Base-by-base conservation (phyloP, 2,113 vertebrate genomes). In the Triplophysa siluroides region DNA sequence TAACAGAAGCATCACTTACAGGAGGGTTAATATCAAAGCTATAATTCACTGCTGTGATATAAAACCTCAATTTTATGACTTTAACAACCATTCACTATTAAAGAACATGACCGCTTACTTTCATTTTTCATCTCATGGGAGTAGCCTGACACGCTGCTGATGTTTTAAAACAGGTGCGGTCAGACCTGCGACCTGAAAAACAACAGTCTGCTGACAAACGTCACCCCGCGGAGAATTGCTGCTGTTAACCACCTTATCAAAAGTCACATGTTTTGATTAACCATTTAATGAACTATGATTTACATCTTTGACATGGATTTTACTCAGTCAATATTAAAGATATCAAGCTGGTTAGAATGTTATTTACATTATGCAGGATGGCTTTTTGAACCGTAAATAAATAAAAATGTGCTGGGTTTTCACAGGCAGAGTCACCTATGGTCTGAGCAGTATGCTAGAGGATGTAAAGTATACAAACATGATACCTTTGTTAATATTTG, bases 161-260 rank as follows among this genome's bases (percentile, higher is more conserved):
- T 38, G 9, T 47, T 75, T 75, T 75, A 58, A 75, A 71, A 75
- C 38, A 62, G 72, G 54, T 62, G 72, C 41, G 38, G 70, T 62
- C 21, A 19, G 16, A 71, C 21, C 26, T 56, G 69, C 47, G n/a
- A 72, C 19, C 4, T 63, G 4, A 60, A 60, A 23, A 33, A 24
- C 33, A 43, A 61, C 72, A 19, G 14, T 1, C 4, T 43, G 72
- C 72, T 62, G 72, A 75, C 71, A 63, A 75, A 58, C n/a, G 1
- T 23, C 54, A 16, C 29, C 14, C 10, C 38, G 19, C 14, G 18
- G 29, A 26, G 4, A 10, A 3, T 38, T 56, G 52, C 29, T 33
- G 52, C 41, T 45, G 9, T 10, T 16, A 9, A 41, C n/a, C 29
- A 41, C 21, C 8, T 23, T 19, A 73, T 73, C 54, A 23, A 58